phyloP scores from a whole-genome alignment of 2,888 invertebrate species.

The Nephrocerus scutellatus region DNA sequence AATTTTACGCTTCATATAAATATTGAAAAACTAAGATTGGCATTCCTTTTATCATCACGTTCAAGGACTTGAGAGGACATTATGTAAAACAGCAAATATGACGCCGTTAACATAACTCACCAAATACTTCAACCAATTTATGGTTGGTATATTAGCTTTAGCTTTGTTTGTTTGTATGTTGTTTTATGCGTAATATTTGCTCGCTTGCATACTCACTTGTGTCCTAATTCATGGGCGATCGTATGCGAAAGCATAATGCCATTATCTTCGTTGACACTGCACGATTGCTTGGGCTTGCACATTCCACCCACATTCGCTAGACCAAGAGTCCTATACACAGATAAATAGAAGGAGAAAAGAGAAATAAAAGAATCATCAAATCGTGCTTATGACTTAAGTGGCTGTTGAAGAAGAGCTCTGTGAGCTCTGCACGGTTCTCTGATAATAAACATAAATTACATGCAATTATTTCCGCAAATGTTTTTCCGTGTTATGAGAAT shows the following conservation, averaged over 20 bases:
- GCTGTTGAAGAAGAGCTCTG: conserved; percentile 23
- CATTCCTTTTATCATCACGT: no score
- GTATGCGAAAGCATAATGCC: conserved; percentile 84
- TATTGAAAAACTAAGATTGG: no score
- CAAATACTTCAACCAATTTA: no score
- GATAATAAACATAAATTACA: conserved; percentile 31
- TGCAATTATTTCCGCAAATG: conserved; percentile 55
- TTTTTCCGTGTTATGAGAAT: conserved; percentile 75
- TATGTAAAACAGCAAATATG: no score
- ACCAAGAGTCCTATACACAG: conserved; percentile 64
- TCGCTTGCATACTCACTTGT: conserved; percentile 86
- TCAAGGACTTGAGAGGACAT: no score
- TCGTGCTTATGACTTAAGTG: no score
- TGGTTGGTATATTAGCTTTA: no score
- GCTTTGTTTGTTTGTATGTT: no score
- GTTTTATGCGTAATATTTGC: no score
- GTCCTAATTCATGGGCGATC: conserved; percentile 84
- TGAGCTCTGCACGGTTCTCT: background rate
- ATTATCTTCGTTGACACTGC: conserved; percentile 86
- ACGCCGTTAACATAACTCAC: no score
- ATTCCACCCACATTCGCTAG: conserved; percentile 85
- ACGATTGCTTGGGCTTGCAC: conserved; percentile 77
- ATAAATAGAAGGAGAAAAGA: conserved; percentile 26
- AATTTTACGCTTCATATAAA: no score
- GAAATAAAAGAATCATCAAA: conserved; percentile 29